Conservation (phyloP, 2,113 vertebrate species). For the Gracilinanus agilis region DNA sequence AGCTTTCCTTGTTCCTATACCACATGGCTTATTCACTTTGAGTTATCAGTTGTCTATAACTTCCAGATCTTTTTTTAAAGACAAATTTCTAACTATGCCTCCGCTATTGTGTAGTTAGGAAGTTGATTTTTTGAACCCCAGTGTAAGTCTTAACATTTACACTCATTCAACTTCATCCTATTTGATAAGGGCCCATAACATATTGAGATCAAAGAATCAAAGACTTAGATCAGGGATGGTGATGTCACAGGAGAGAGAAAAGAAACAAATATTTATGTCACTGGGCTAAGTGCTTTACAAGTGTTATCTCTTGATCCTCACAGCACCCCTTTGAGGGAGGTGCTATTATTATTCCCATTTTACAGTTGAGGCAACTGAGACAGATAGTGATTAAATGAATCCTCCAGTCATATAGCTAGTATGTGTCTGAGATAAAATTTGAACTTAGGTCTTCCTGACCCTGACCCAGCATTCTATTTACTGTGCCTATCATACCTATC, state of each 20-base stretch:
- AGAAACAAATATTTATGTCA: background rate
- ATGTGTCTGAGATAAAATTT: background rate
- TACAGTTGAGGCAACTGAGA: background rate
- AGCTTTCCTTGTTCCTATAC: background rate
- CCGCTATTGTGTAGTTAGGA: background rate
- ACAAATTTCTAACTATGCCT: background rate
- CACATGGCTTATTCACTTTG: background rate
- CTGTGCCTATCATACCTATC: background rate
- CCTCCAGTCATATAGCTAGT: background rate
- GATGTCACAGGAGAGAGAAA: background rate
- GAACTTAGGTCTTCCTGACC: background rate
- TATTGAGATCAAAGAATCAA: background rate
- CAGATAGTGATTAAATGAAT: background rate
- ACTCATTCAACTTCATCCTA: background rate
- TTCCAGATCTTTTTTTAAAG: background rate
- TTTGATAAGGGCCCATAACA: background rate
- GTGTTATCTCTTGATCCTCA: background rate
- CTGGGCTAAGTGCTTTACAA: background rate
- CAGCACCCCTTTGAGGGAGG: background rate
- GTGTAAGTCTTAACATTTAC: background rate
- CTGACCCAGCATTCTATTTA: background rate
- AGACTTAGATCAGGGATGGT: background rate
- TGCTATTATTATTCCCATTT: background rate
- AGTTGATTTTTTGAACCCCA: background rate
- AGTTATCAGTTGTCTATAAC: background rate